A percentile compares a stretch with the other conserved stretches of the same genome.
phyloP scores from a whole-genome alignment of 2,113 vertebrate genomes.

The Cavia porcellus region DNA sequence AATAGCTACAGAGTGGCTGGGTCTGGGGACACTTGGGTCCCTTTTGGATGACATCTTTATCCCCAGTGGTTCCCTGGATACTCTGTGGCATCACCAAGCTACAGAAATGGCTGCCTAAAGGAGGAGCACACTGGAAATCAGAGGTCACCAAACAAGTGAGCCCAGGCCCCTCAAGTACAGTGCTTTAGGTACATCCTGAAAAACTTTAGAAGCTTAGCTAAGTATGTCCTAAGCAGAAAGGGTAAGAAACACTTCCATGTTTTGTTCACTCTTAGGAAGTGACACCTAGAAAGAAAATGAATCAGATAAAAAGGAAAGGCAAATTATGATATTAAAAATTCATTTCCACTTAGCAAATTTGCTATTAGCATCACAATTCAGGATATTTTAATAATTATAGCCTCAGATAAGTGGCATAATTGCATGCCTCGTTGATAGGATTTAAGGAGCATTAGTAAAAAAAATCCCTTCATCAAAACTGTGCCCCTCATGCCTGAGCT shows the following conservation, averaged over 20 bases:
- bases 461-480: slow-evolving; percentile 16
- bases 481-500: background rate
- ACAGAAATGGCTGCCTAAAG: background rate
- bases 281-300: slow-evolving; percentile 71
- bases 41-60: background rate
- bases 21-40: background rate
- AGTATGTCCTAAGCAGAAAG: slow-evolving; percentile 58
- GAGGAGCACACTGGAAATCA: background rate
- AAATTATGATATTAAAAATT: slow-evolving; percentile 83
- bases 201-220: background rate
- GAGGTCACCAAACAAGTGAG: background rate
- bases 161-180: fast-evolving
- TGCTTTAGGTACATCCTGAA: background rate
- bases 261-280: slow-evolving; percentile 54
- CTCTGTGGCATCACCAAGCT: background rate
- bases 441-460: slow-evolving; percentile 45
- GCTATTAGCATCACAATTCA: slow-evolving; percentile 81
- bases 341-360: slow-evolving; percentile 81
- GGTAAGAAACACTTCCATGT: background rate
- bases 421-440: slow-evolving; percentile 49
- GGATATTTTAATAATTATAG: slow-evolving; percentile 78
- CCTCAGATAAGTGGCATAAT: slow-evolving; percentile 67
- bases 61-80: background rate
- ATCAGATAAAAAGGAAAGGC: slow-evolving; percentile 69
- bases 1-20: background rate